These are phyloP conservation scores for Diceros bicornis DNA, from an alignment of 2,797 vertebrate genomes.

Conservation along the genomic window DNA sequence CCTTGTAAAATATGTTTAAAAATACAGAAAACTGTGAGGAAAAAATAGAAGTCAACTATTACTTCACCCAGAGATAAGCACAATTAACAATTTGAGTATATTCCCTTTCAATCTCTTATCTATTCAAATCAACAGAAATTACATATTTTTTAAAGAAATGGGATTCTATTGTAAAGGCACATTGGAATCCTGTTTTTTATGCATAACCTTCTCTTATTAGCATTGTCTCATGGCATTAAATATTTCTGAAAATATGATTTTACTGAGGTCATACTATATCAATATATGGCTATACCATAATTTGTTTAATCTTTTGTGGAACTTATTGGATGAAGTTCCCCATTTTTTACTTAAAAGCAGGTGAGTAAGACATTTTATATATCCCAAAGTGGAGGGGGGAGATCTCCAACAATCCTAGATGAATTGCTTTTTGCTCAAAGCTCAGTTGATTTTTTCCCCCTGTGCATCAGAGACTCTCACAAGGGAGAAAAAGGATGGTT, in stretches of 20 bases:
- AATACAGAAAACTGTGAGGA: neutral
- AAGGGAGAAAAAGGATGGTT: neutral
- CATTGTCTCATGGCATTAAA: neutral
- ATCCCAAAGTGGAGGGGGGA: neutral
- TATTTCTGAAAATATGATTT: slow-evolving; percentile 10
- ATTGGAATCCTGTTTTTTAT: slow-evolving; percentile 18
- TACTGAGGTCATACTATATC: neutral
- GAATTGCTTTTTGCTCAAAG: neutral
- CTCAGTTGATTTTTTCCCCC: neutral
- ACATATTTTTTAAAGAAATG: slow-evolving; percentile 34
- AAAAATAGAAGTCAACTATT: neutral
- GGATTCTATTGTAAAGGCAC: neutral
- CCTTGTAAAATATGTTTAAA: slow-evolving; percentile 42
- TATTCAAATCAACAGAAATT: neutral
- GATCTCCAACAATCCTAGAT: neutral
- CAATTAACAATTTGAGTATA: neutral
- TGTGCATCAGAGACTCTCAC: neutral
- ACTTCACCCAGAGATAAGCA: neutral
- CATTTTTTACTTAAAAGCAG: slow-evolving; percentile 46
- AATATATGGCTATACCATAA: neutral
- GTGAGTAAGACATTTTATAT: neutral
- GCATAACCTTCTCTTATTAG: neutral
- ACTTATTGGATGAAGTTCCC: neutral
- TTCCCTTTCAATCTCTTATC: neutral
- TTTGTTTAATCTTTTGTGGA: neutral